Evolutionary conservation across 2,113 vertebrate genomes (phyloP).

Genomic region (Gnathonemus echidnorhynchus): DNA sequence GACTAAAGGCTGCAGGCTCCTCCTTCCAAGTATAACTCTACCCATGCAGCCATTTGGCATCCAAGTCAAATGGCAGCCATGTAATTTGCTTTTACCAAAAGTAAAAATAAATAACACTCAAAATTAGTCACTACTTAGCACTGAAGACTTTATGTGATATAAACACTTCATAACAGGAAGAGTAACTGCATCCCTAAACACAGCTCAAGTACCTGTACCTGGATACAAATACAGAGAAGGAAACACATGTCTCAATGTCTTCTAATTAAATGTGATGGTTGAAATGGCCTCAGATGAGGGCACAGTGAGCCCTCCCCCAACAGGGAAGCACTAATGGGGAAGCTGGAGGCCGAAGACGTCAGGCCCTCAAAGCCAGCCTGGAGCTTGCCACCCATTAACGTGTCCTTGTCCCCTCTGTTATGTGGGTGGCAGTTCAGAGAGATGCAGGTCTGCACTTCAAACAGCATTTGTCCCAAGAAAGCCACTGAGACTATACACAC

Average conservation of each 20-base stretch:
- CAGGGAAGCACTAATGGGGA: not conserved
- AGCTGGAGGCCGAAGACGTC: not conserved
- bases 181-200: not conserved
- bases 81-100: not conserved
- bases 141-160: not conserved
- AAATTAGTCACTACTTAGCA: not conserved
- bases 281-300: not conserved
- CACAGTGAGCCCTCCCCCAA: not conserved
- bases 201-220: not conserved
- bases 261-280: not conserved
- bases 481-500: not conserved
- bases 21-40: not conserved
- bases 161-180: not conserved
- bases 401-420: slow-evolving; percentile 32
- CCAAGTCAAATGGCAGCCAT: not conserved
- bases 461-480: not conserved
- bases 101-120: not conserved
- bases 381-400: slow-evolving; percentile 21
- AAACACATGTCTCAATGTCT: not conserved
- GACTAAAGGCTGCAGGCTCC: not conserved
- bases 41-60: not conserved
- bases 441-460: slow-evolving; percentile 24
- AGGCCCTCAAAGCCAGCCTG: slow-evolving; percentile 24
- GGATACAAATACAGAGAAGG: not conserved
- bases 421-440: not conserved